phyloP scores from a whole-genome alignment of 1,140 invertebrate genomes.

The Tenebrio molitor region DNA sequence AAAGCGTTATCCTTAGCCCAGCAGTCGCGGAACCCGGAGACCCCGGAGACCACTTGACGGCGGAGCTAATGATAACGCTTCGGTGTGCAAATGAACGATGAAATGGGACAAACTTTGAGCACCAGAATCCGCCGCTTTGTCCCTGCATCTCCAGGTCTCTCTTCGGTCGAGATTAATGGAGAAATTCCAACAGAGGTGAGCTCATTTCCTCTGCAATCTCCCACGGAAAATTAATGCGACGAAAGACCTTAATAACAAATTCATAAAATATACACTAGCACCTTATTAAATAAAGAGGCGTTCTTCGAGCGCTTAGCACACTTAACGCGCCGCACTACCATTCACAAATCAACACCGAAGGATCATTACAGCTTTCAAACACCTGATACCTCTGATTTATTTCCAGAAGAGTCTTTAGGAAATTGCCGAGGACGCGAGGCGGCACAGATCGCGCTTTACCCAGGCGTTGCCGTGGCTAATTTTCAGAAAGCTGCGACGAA shows the following conservation, averaged over 20 bases:
- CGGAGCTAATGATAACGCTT: constrained; percentile 56
- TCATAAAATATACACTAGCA: constrained; percentile 45
- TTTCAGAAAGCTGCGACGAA: too few species aligned
- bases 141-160: constrained; percentile 1
- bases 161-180: constrained; percentile 49
- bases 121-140: constrained; percentile 27
- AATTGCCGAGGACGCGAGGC: too few species aligned
- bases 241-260: constrained; percentile 47
- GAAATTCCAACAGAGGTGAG: constrained; percentile 47
- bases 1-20: constrained; percentile 27
- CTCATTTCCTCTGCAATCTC: constrained; percentile 45
- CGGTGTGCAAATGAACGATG: constrained; percentile 58
- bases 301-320: constrained; percentile 7
- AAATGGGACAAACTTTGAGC: constrained; percentile 51
- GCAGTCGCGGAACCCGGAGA: too few species aligned
- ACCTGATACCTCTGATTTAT: constrained; percentile 41
- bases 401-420: constrained; percentile 4
- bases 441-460: too few species aligned
- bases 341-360: constrained; percentile 41
- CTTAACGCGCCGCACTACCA: constrained; percentile 15
- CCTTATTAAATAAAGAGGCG: constrained; percentile 45
- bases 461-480: too few species aligned
- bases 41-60: constrained; percentile 52
- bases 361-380: constrained; percentile 27
- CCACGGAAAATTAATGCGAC: constrained; percentile 45